Evolutionary conservation across 2,888 invertebrate species (phyloP), one percentile per base, ranked within the genome.

Genomic region (Tanytarsus gracilentus): DNA sequence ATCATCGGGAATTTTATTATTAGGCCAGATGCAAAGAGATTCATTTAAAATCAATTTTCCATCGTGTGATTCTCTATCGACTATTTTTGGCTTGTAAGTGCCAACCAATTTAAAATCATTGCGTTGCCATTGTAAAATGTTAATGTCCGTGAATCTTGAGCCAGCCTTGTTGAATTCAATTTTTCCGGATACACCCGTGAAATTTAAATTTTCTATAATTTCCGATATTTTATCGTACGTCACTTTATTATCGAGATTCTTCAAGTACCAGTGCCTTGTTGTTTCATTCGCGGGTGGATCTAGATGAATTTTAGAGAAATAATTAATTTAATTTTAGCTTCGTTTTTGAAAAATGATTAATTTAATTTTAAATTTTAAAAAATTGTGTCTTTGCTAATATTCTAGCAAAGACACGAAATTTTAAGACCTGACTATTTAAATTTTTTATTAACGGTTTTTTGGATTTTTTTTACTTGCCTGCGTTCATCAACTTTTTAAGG

Each of bases 121-220:
- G 63, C 79, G 71, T 5, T 78, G 69, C 78, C 81, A 81, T 65
- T 85, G 83, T 16, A 79, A 71, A 11, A 85, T 74, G 65, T 81
- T 76, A 36, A 85, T 77, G 1, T 76, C 74, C 0, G 81, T 80
- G 61, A 80, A 77, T 30, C 88, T 75, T 3, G 87, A 84, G 1
- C 85, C 81, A 0, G 85, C 85, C 1, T 81, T 80, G 1, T 77
- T 72, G 68, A 88, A 88, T 64, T 79, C 78, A 4, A 88, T 83
- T 62, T 78, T 74, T 0, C 88, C 88, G 0, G 87, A 86, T 0
- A 87, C 83, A 3, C 89, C 89, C 52, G 78, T 69, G 68, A 88
- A 88, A 66, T 85, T 80, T 0, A 84, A 84, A 62, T 78, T 72
- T 65, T 80, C 78, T 30, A 88, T 77, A 11, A 83, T 73, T 14